Evolutionary conservation across 1,140 invertebrate genomes (phyloP).

Genomic region (Philopotamus ludificatus): DNA sequence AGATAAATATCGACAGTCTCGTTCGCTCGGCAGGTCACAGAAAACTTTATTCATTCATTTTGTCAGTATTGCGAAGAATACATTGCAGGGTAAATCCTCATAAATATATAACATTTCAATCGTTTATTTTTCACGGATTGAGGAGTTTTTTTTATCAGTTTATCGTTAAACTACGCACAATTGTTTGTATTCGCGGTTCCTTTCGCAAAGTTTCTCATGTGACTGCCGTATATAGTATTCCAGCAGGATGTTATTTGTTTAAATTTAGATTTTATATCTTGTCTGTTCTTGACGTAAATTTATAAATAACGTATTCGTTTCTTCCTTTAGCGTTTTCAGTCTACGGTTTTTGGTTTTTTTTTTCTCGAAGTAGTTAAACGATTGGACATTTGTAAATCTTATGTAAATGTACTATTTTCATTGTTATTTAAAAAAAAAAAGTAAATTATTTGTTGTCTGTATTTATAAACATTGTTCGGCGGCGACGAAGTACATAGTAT

Average conservation of each 20-base stretch:
- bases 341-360: too few species aligned
- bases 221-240: too few species aligned
- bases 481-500: slow-evolving; percentile 12
- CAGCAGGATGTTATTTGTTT: too few species aligned
- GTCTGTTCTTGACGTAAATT: too few species aligned
- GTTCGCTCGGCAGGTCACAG: too few species aligned
- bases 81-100: neutral
- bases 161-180: too few species aligned
- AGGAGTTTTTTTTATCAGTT: too few species aligned
- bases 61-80: neutral
- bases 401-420: slow-evolving; percentile 20
- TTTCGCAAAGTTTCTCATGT: too few species aligned
- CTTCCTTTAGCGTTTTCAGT: neutral
- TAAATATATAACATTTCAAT: neutral
- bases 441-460: slow-evolving; percentile 17
- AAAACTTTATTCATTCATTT: too few species aligned
- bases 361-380: slow-evolving; percentile 7
- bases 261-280: too few species aligned
- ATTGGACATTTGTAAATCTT: slow-evolving; percentile 14
- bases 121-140: too few species aligned
- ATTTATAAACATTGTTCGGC: neutral
- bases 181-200: too few species aligned
- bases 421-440: slow-evolving; percentile 17
- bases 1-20: neutral
- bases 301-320: slow-evolving; percentile 3